Base-by-base conservation (phyloP, 2,113 vertebrate species). In the Picathartes gymnocephalus region DNA sequence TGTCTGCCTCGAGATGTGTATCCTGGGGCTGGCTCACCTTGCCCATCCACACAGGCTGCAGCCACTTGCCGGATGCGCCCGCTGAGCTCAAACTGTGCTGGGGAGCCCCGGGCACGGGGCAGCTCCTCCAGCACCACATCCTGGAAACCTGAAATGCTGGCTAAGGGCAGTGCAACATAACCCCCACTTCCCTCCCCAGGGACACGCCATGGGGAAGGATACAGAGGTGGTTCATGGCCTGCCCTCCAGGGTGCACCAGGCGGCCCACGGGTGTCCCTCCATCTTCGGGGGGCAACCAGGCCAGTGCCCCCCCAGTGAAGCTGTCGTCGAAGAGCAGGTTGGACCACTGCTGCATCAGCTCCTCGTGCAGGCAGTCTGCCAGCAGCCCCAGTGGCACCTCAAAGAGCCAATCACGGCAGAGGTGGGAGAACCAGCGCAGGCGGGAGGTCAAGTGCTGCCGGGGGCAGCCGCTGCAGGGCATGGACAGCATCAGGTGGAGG, bases 351-450 rank as follows among this genome's bases (percentile, higher is more conserved):
- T 79, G 74, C 53, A 71, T 44, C 92, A 96, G 73, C 60, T 96
- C 95, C 51, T 96, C 95, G 0, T 95, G 96, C 48, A 96, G 28
- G 1, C 56, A 81, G 33, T 95, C 95, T 1, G 80, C 95, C 69
- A 96, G 77, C 56, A 95, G 24, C 22, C 53, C 90, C 90, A 96
- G 61, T 0, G 95, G 96, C 73, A 95, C 65, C 84, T 96, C 96
- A 0, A 94, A 96, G 35, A 96, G 93, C 96, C 96, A 96, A 65
- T 96, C 90, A 1, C 93, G 95, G 61, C 87, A 79, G 11, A 96
- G 56, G 35, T 96, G 92, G 57, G 96, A 95, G 73, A 96, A 96
- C 93, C 93, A 96, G 60, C 95, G 95, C 44, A 96, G 47, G 35
- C 92, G 84, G 47, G 60, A 17, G 8, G 24, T 13, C 1, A 89